Evolutionary conservation across 2,797 vertebrate genomes (phyloP).

Genomic region (Mus caroli): DNA sequence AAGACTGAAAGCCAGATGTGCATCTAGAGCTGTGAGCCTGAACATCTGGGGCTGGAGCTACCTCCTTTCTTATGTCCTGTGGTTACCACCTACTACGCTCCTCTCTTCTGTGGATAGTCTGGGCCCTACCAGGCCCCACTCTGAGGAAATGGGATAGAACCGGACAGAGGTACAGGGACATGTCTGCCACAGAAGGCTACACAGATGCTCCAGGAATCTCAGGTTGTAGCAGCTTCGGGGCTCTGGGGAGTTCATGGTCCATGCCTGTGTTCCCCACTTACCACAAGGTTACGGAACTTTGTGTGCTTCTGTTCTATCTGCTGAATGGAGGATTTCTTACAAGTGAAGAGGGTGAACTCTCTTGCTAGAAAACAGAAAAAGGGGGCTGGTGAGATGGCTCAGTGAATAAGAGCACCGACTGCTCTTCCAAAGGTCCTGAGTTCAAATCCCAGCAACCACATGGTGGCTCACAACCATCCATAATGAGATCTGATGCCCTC

Average conservation of each 20-base stretch:
- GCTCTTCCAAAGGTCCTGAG: too few relatives aligned
- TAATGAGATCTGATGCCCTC: too few relatives aligned
- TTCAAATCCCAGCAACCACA: too few relatives aligned
- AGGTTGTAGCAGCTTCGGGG: background rate
- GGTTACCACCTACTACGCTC: background rate
- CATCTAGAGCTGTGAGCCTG: background rate
- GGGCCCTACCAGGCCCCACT: too few relatives aligned
- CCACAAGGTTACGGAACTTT: background rate
- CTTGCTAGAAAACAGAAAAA: slow-evolving; percentile 62
- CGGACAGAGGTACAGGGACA: background rate
- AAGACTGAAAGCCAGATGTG: background rate
- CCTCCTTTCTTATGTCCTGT: background rate
- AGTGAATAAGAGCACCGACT: too few relatives aligned
- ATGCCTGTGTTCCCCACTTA: slow-evolving; percentile 37
- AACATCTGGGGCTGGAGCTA: rapidly evolving
- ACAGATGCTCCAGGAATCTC: background rate
- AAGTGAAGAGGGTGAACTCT: background rate
- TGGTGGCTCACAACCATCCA: too few relatives aligned
- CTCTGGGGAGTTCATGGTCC: background rate
- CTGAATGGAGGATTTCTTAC: rapidly evolving
- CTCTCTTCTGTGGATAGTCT: background rate
- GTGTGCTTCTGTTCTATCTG: background rate
- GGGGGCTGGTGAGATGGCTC: too few relatives aligned
- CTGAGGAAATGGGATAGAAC: background rate
- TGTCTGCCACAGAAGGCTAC: too few relatives aligned